Conservation (phyloP, 1,140 invertebrate genomes). For the Gonatopus flavifemur region DNA sequence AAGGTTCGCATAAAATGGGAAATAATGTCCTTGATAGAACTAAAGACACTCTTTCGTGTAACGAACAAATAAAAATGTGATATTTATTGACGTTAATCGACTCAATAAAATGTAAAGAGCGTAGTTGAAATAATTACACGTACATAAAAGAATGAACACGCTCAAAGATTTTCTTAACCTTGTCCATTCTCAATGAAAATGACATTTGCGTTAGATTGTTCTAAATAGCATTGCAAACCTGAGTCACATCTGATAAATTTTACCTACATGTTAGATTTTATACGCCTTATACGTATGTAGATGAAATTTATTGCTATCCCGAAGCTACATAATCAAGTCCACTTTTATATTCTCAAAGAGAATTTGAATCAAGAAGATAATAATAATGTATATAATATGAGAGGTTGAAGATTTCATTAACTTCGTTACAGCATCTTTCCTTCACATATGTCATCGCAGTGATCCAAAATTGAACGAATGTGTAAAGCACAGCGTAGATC, state of each 20-base stretch:
- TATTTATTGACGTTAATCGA: no score
- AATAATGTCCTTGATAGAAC: no score
- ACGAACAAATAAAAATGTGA: no score
- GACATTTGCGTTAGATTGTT: background rate
- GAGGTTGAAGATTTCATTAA: constrained; percentile 1
- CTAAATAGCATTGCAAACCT: background rate
- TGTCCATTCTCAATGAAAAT: no score
- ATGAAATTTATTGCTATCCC: background rate
- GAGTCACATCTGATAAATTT: background rate
- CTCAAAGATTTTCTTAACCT: no score
- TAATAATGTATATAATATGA: background rate
- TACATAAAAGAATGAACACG: no score
- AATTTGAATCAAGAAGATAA: constrained; percentile 10
- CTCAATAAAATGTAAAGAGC: no score
- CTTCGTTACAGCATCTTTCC: constrained; percentile 44
- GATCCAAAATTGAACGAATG: constrained; percentile 58
- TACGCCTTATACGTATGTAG: background rate
- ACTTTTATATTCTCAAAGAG: constrained; percentile 10
- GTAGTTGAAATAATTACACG: no score
- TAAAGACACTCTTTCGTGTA: no score
- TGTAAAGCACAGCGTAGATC: constrained; percentile 50
- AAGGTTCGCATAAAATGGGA: no score
- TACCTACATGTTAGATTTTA: background rate
- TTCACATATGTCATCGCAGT: constrained; percentile 62
- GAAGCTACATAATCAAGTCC: background rate